These are phyloP conservation scores for Tinamus major DNA, from an alignment of 2,797 vertebrate species.

Conservation along the genomic window DNA sequence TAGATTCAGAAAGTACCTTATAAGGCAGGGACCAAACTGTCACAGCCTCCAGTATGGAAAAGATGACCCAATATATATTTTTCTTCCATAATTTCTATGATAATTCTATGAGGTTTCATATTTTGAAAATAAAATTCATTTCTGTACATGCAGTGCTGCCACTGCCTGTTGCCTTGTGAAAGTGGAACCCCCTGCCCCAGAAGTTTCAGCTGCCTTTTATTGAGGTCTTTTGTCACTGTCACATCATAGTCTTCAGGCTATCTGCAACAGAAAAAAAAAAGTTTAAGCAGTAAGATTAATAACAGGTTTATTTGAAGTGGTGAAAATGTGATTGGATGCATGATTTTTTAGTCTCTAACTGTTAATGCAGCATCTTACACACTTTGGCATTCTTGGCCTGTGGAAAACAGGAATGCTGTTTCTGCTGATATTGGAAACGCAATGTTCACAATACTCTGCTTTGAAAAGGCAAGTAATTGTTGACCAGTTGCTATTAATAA, in stretches of 20 bases:
- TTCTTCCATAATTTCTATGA: slow-evolving; percentile 3
- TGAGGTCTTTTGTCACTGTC: slow-evolving; percentile 65
- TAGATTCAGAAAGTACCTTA: background rate
- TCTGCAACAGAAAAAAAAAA: slow-evolving; percentile 44
- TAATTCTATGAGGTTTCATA: slow-evolving; percentile 46
- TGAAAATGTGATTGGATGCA: slow-evolving; percentile 46
- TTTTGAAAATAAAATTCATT: slow-evolving; percentile 57
- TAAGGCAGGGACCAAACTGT: background rate
- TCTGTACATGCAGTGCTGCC: slow-evolving; percentile 15
- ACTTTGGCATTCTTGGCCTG: background rate
- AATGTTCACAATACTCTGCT: background rate
- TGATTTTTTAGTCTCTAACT: slow-evolving; percentile 45
- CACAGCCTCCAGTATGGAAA: slow-evolving; percentile 18
- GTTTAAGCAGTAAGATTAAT: slow-evolving; percentile 52
- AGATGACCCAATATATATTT: slow-evolving; percentile 34
- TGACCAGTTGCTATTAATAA: slow-evolving; percentile 40
- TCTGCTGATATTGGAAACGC: background rate
- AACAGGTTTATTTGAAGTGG: slow-evolving; percentile 39
- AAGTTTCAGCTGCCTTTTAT: slow-evolving; percentile 66
- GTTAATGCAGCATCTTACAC: slow-evolving; percentile 1
- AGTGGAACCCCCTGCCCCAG: slow-evolving; percentile 33
- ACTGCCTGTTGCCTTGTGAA: slow-evolving; percentile 27
- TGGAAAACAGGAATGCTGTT: background rate
- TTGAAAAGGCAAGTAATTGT: slow-evolving; percentile 31
- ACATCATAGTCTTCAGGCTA: slow-evolving; percentile 46